Base-by-base conservation (phyloP, 2,888 invertebrate species). In the Rhorus exstirpatorius region DNA sequence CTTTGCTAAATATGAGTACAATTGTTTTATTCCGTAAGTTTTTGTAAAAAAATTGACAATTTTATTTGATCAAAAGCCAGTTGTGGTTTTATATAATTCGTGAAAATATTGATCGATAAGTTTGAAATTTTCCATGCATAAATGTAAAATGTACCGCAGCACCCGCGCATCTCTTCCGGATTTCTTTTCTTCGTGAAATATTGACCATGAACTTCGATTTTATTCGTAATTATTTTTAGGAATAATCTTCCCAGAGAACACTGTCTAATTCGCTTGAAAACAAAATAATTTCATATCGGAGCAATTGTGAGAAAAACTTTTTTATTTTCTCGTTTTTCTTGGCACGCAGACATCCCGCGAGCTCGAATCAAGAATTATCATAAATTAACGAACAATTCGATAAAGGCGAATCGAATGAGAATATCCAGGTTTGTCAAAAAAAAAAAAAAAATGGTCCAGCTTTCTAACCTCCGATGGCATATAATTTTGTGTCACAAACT, bases 371-470 rank as follows among this genome's bases (percentile, higher is more conserved):
- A 63, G n/a, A 46, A 46, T 10, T 24, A 14, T 17, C 3, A 4
- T 41, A 44, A 14, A 44, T 26, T 14, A 14, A 3, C 3, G 44
- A 24, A 63, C 26, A 14, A 63, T 63, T 21, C 35, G 14, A 35
- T n/a, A 60, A 49, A 14, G 49, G 14, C 35, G 10, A 44, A 26
- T 49, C n/a, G 35, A 72, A 49, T 6, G 7, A 10, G 38, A 77
- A 46, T 78, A 24, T 71, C 53, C 31, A 61, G 35, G 26, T 53
- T 51, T 63, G 78, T 71, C 71, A n/a, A n/a, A n/a, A n/a, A n/a
- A n/a, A n/a, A n/a, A n/a, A n/a, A 65, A 70, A 55, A 79, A 72
- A 38, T 78, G 72, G 74, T 78, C 74, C 77, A 78, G 71, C 51
- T 63, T 70, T 26, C 74, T 81, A 81, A 81, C 81, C 81, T 81